Evolutionary conservation across 35 echinoderm and acorn worm genomes (phyloP).

Genomic region (Lytechinus pictus): DNA sequence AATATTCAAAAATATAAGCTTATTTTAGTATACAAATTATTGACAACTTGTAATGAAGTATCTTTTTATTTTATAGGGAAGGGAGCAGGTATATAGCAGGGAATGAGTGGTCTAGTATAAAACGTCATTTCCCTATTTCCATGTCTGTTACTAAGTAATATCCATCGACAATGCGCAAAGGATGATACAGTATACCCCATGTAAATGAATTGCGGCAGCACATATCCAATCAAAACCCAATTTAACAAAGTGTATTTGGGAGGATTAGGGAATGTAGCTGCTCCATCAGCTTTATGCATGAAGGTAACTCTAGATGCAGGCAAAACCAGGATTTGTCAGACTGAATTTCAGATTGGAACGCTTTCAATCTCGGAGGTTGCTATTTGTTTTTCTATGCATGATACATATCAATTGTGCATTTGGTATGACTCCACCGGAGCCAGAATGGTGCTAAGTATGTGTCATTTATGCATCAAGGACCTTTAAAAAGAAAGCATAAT

Average conservation of each 20-base stretch:
- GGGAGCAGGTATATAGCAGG: too few relatives aligned
- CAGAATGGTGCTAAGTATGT: too few relatives aligned
- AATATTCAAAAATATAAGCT: too few relatives aligned
- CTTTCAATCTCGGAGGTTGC: neutral
- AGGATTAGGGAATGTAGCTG: neutral
- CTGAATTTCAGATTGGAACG: neutral
- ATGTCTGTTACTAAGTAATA: neutral
- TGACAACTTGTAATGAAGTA: too few relatives aligned
- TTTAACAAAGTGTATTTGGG: neutral
- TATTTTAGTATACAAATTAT: too few relatives aligned
- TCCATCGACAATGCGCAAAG: neutral
- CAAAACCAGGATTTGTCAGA: neutral
- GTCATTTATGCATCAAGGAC: too few relatives aligned
- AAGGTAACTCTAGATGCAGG: neutral
- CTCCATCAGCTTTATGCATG: neutral
- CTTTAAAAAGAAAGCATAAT: neutral
- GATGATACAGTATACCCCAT: neutral
- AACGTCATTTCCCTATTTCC: neutral
- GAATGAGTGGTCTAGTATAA: neutral
- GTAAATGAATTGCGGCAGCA: neutral
- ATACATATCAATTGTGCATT: neutral
- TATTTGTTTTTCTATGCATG: neutral
- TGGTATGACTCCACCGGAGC: too few relatives aligned
- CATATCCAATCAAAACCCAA: slow-evolving; percentile 11
- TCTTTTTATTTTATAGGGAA: too few relatives aligned